Evolutionary conservation across 2,797 vertebrate genomes (phyloP), one percentile per base, ranked within the genome.

Genomic region (Poliocrania exsul): DNA sequence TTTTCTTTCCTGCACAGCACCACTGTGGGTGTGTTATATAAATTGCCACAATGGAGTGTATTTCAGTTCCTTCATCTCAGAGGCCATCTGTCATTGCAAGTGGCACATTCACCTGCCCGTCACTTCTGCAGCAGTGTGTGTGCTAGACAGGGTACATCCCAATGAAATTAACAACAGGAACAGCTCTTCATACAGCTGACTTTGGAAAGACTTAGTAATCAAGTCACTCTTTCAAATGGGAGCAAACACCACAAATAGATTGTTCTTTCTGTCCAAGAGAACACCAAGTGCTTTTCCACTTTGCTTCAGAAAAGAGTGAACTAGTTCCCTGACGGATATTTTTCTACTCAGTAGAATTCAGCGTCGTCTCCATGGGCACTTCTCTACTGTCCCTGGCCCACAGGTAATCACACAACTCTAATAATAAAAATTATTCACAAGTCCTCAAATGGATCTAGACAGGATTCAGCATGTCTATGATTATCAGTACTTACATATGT

Each of bases 31-130:
- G 81, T 91, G 58, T 91, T 94, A 88, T 67, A 73, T 95, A 91
- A 95, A 96, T 93, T 92, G 65, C 88, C 89, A 90, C 90, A 92
- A 88, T 57, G 78, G 65, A 71, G 66, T 53, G 33, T 73, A 64
- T 91, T 93, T 95, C 87, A 75, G 65, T 58, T 90, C 81, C 69
- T 66, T 88, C 38, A 57, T 79, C 86, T 82, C 60, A 64, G 61
- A 92, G 84, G 81, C 85, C 90, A 83, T 79, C 93, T 96, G 88
- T 94, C 90, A 77, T 28, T 90, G 58, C 46, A 85, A 87, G 71
- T 40, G 81, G 64, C 65, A 84, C 86, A 56, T 93, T 84, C 81
- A 89, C 92, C 89, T 86, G 75, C 82, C 74, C 66, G 19, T 92
- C 83, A 13, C 40, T 93, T 86, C 60, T 81, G 74, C 69, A 83